A percentile compares a stretch with the other conserved stretches of the same genome.
phyloP scores from a whole-genome alignment of 2,888 invertebrate genomes.

The Rhorus exstirpatorius region DNA sequence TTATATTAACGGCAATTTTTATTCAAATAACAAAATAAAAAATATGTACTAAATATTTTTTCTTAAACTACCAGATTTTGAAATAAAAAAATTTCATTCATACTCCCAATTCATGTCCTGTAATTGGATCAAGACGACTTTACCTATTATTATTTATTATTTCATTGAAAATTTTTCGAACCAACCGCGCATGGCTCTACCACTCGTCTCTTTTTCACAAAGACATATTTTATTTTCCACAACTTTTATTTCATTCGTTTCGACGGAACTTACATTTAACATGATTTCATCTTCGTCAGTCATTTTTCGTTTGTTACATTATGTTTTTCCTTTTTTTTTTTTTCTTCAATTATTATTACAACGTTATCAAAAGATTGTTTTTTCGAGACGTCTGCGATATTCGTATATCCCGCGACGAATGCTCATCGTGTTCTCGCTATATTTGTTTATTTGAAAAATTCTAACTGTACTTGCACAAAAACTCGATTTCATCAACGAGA shows the following conservation, averaged over 20 bases:
- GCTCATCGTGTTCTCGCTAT: conserved; percentile 6
- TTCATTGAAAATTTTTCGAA: not conserved
- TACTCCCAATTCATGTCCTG: too few relatives aligned
- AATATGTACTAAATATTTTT: too few relatives aligned
- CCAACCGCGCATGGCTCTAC: not conserved
- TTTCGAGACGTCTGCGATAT: not conserved
- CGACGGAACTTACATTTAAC: conserved; percentile 55
- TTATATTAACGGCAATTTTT: too few relatives aligned
- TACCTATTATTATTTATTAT: too few relatives aligned
- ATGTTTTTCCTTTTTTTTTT: conserved; percentile 1
- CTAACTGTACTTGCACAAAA: conserved; percentile 1
- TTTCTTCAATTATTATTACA: conserved; percentile 14
- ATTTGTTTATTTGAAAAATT: conserved; percentile 3
- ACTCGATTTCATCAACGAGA: conserved; percentile 21
- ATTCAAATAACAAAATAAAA: too few relatives aligned
- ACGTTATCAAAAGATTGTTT: conserved; percentile 32
- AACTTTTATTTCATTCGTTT: conserved; percentile 60
- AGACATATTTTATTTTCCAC: conserved; percentile 7
- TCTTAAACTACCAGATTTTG: too few relatives aligned
- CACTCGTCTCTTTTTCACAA: not conserved
- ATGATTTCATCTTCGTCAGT: conserved; percentile 25
- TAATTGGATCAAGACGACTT: too few relatives aligned
- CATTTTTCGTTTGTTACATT: conserved; percentile 35
- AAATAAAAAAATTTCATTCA: too few relatives aligned
- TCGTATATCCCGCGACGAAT: conserved; percentile 10